Conservation (phyloP, 2,797 vertebrate genomes). For the Mormyrops boulengeri region DNA sequence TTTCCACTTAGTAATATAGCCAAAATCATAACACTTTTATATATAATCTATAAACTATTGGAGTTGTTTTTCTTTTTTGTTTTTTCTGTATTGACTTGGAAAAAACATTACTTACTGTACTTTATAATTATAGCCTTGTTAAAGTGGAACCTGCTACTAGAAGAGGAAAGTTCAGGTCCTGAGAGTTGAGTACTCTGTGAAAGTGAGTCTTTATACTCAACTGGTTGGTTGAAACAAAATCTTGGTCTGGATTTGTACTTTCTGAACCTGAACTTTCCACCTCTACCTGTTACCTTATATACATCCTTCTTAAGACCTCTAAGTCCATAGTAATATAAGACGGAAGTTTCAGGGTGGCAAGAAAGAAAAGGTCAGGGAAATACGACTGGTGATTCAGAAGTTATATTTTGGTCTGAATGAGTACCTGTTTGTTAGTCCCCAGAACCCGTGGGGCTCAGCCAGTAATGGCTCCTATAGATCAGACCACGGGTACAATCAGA, state of each 20-base stretch:
- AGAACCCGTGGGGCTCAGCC: background rate
- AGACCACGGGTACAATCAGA: background rate
- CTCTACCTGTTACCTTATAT: background rate
- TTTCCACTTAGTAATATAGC: background rate
- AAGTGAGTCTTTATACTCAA: too few species aligned
- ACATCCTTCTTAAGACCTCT: background rate
- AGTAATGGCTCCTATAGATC: background rate
- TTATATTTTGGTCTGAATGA: background rate
- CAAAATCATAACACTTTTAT: background rate
- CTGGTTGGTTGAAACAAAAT: too few species aligned
- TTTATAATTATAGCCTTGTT: conserved; percentile 30
- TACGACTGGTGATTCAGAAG: background rate
- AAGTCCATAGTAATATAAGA: background rate
- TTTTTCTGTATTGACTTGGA: conserved; percentile 17
- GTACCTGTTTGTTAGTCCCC: background rate
- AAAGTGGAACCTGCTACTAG: background rate
- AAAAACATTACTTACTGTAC: conserved; percentile 20
- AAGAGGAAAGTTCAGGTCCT: too few species aligned
- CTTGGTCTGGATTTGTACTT: too few species aligned
- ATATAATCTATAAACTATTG: background rate
- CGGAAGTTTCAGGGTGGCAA: background rate
- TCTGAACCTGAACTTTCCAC: too few species aligned
- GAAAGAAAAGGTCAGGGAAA: background rate
- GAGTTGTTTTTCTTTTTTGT: background rate
- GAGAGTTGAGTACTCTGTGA: too few species aligned